Percentiles rank a stretch among this genome's conserved stretches.
These are phyloP conservation scores for Zygothrica quintamaculata DNA, from an alignment of 2,888 invertebrate species.

Conservation along the genomic window DNA sequence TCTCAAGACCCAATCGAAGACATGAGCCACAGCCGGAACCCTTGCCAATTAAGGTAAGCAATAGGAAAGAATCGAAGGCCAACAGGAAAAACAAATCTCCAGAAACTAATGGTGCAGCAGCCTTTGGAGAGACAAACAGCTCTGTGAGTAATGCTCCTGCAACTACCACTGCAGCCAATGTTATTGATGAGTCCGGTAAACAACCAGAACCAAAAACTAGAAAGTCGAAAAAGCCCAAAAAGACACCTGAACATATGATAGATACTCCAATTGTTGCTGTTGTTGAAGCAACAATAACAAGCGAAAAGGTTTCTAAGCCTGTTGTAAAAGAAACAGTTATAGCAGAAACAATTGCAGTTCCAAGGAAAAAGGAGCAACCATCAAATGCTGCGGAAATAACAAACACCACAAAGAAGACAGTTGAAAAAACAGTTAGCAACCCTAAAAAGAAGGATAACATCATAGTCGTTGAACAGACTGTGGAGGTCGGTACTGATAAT, in stretches of 20 bases:
- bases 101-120: slow-evolving; percentile 45
- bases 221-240: slow-evolving; percentile 62
- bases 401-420: slow-evolving; percentile 6
- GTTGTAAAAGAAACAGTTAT: neutral
- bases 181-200: slow-evolving; percentile 41
- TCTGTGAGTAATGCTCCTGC: slow-evolving; percentile 22
- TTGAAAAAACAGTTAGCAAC: slow-evolving; percentile 17
- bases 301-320: slow-evolving; percentile 15
- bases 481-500: no score
- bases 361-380: slow-evolving; percentile 11
- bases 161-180: slow-evolving; percentile 8
- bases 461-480: neutral
- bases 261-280: neutral
- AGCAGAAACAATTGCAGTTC: neutral
- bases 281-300: slow-evolving; percentile 6
- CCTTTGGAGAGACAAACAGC: slow-evolving; percentile 51
- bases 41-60: slow-evolving; percentile 61
- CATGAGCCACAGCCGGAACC: slow-evolving; percentile 68
- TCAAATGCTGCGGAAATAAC: slow-evolving; percentile 16
- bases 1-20: slow-evolving; percentile 55
- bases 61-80: slow-evolving; percentile 57
- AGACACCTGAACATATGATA: slow-evolving; percentile 36
- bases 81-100: slow-evolving; percentile 56
- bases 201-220: slow-evolving; percentile 62
- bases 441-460: slow-evolving; percentile 2